phyloP scores from a whole-genome alignment of 2,797 vertebrate genomes.

The Malacoctenus gilli region DNA sequence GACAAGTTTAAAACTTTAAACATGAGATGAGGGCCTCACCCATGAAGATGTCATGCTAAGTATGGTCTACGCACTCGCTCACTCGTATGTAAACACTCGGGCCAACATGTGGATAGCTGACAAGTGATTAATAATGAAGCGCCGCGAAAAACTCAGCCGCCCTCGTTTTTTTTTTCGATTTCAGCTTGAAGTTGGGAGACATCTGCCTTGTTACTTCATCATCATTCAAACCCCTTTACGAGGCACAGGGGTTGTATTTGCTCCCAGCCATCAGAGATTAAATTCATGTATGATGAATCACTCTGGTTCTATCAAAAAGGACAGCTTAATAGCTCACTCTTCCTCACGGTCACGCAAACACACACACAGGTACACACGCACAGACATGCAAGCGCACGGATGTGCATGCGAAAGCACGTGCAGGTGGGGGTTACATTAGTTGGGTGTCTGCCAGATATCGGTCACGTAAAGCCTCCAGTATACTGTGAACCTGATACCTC shows the following conservation, averaged over 20 bases:
- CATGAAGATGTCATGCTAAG: neutral
- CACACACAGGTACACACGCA: neutral
- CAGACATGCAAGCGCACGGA: too few species aligned
- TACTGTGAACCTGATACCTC: constrained; percentile 2
- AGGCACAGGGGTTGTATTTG: constrained; percentile 16
- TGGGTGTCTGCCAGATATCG: constrained; percentile 16
- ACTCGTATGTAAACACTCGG: neutral
- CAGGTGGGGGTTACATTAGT: constrained; percentile 11
- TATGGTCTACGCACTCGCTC: neutral
- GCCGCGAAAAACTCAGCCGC: constrained; percentile 4
- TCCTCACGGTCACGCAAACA: constrained; percentile 16
- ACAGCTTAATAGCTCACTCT: constrained; percentile 41
- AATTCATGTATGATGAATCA: constrained; percentile 35
- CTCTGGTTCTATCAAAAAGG: constrained; percentile 29
- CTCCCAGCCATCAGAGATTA: constrained; percentile 35
- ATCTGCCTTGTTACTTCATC: constrained; percentile 15
- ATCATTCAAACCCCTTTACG: constrained; percentile 17
- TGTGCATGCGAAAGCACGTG: too few species aligned
- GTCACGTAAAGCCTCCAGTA: constrained; percentile 18
- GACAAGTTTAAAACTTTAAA: too few species aligned
- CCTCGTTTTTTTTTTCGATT: constrained; percentile 10
- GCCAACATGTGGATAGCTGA: neutral
- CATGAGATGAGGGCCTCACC: too few species aligned
- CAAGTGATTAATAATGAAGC: constrained; percentile 2
- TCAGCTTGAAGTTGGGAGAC: constrained; percentile 10